These are phyloP conservation scores for Portevinia maculata DNA, from an alignment of 2,888 invertebrate species.

Conservation along the genomic window DNA sequence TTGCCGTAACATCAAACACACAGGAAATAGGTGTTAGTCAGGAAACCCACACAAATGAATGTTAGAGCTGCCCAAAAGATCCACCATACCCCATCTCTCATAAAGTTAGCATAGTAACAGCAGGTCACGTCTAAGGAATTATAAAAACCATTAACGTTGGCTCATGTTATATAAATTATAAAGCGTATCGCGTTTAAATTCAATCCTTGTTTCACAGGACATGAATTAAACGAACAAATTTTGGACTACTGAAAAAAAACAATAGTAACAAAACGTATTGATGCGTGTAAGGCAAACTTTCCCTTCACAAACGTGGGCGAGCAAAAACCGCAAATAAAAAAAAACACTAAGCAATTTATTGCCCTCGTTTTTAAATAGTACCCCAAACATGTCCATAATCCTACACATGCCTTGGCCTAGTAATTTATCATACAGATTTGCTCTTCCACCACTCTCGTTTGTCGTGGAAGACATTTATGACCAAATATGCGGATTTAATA, in stretches of 20 bases:
- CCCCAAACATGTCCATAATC: conserved; percentile 27
- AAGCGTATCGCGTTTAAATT: background rate
- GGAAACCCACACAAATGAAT: too few relatives aligned
- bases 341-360: background rate
- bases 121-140: too few relatives aligned
- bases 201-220: background rate
- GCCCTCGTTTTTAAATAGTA: conserved; percentile 15
- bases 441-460: background rate
- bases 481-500: conserved; percentile 48
- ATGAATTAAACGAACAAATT: conserved; percentile 17
- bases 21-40: too few relatives aligned
- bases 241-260: too few relatives aligned
- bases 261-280: background rate
- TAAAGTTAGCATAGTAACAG: too few relatives aligned
- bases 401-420: background rate
- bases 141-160: background rate
- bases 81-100: too few relatives aligned
- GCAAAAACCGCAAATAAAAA: too few relatives aligned
- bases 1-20: too few relatives aligned
- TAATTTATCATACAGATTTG: conserved; percentile 34
- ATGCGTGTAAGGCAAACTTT: conserved; percentile 20
- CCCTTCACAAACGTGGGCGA: background rate
- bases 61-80: too few relatives aligned
- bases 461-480: conserved; percentile 33
- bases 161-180: background rate